Conservation (phyloP, 2,888 invertebrate species). For the Cactoblastis cactorum region DNA sequence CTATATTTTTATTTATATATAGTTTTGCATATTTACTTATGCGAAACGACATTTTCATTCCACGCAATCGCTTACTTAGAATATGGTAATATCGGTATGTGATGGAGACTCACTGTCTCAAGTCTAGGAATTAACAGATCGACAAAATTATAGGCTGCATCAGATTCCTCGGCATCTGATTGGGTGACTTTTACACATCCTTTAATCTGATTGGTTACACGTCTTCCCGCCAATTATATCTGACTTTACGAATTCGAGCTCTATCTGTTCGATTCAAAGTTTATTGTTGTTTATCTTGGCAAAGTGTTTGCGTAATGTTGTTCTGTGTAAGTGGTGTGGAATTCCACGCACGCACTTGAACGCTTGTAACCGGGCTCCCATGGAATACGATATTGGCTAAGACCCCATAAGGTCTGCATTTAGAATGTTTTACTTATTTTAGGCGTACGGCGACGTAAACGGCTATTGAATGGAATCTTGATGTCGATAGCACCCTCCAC, state of each 20-base stretch:
- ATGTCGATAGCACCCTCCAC: constrained; percentile 1
- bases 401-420: constrained; percentile 56
- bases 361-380: constrained; percentile 50
- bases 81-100: constrained; percentile 51
- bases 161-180: constrained; percentile 22
- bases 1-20: too few relatives aligned
- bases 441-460: constrained; percentile 39
- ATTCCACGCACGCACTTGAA: constrained; percentile 58
- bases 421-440: constrained; percentile 61
- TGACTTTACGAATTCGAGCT: constrained; percentile 14
- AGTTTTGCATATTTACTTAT: not conserved
- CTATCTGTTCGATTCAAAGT: constrained; percentile 34
- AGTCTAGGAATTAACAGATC: constrained; percentile 9
- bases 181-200: constrained; percentile 33
- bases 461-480: constrained; percentile 23
- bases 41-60: constrained; percentile 7
- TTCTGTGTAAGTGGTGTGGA: constrained; percentile 45
- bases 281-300: constrained; percentile 24
- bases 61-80: constrained; percentile 8
- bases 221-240: constrained; percentile 20
- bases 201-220: constrained; percentile 36
- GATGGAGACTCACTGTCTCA: constrained; percentile 47
- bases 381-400: constrained; percentile 54
- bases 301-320: constrained; percentile 34
- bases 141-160: constrained; percentile 1